Base-by-base conservation (phyloP, 2,888 invertebrate species). In the Sarcophaga rosellei region DNA sequence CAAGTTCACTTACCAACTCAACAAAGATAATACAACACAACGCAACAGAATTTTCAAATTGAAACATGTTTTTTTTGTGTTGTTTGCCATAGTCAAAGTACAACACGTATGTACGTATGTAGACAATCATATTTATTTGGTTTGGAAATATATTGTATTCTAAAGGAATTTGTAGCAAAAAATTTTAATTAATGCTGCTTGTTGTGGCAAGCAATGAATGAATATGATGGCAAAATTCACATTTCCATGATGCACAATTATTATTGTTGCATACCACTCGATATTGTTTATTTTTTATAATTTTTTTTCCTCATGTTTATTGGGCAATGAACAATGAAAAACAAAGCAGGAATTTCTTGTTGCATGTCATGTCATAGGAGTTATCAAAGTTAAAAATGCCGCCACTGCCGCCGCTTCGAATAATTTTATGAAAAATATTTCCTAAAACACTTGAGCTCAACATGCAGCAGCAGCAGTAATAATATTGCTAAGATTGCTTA, bases 311-410 rank as follows among this genome's bases (percentile, higher is more conserved):
- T 35, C 35, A 35, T 53, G 53, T 53, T 53, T 53, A 53, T 15
- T 17, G 17, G 17, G 53, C 12, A 53, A n/a, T n/a, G n/a, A 15
- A 53, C 17, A 53, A 53, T 4, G 4, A 0, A 53, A 53, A 53
- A 53, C 53, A 17, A 53, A 3, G 5, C 35, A 66, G n/a, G 44
- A 66, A 61, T 82, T 61, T 21, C 35, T 65, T 66, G 35, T 69
- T 53, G 8, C 25, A 63, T 78, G 69, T 69, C 25, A 12, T 23
- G 15, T 35, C 53, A 62, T 62, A 74, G 66, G 62, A 73, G 53
- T 69, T 79, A 74, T 86, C 86, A 86, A 83, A 86, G 86, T 44
- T 53, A 53, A 70, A 81, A 76, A 74, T 77, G 63, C 82, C 82
- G 86, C 80, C 53, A 76, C 76, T 82, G 45, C 76, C 80, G 44